Percentiles rank a stretch among this genome's conserved stretches.
These are phyloP conservation scores for Eospalax fontanierii DNA, from an alignment of 2,797 vertebrate genomes.

Conservation along the genomic window DNA sequence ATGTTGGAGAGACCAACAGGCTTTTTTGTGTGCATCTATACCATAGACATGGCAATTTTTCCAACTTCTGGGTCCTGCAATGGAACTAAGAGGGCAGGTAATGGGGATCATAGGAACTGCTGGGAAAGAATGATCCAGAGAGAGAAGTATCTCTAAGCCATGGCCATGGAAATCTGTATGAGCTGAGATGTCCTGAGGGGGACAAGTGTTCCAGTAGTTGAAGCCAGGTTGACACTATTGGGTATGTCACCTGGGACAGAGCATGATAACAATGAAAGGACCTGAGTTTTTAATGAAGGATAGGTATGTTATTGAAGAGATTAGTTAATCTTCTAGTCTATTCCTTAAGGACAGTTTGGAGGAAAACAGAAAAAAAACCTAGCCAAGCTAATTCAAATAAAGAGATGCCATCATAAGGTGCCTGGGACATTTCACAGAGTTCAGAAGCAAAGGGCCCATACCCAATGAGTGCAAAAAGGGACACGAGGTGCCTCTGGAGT, in stretches of 20 bases:
- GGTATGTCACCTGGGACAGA: not conserved
- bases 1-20: not conserved
- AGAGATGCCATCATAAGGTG: not conserved
- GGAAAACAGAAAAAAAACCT: not conserved
- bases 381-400: constrained; percentile 3
- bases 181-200: not conserved
- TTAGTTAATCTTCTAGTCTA: constrained; percentile 9
- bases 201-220: not conserved
- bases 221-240: not conserved
- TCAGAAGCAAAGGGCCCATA: not conserved
- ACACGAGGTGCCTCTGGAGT: not conserved
- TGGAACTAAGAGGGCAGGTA: not conserved
- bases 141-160: not conserved
- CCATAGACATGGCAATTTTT: not conserved
- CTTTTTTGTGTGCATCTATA: not conserved
- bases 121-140: not conserved
- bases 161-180: not conserved
- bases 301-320: not conserved
- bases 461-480: not conserved
- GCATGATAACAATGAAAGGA: not conserved
- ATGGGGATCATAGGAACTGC: not conserved
- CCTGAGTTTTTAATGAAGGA: not conserved
- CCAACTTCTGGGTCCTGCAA: not conserved
- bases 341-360: not conserved
- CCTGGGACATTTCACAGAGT: not conserved